These are phyloP conservation scores for Oscheius sp. DNA, from an alignment of 1,140 invertebrate genomes.

Conservation along the genomic window DNA sequence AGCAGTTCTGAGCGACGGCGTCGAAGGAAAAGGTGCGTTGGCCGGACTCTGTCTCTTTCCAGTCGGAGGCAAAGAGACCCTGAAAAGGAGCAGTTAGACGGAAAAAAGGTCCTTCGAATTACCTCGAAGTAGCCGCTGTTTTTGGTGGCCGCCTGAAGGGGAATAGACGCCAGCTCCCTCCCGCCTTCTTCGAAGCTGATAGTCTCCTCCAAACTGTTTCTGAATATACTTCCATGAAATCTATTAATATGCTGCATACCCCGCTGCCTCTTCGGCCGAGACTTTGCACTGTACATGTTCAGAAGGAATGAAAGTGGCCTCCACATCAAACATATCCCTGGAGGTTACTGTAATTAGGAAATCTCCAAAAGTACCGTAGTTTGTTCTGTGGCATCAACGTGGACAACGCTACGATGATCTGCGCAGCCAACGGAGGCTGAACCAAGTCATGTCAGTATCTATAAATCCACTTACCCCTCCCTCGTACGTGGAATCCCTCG, in stretches of 20 bases:
- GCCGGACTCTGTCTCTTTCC: background rate
- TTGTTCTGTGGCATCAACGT: constrained; percentile 8
- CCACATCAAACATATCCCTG: constrained; percentile 12
- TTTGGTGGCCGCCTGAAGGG: background rate
- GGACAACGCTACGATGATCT: constrained; percentile 25
- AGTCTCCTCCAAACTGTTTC: background rate
- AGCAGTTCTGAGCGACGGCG: background rate
- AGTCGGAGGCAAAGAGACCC: constrained; percentile 24
- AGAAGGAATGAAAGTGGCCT: background rate
- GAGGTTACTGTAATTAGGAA: background rate
- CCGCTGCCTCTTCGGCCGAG: background rate
- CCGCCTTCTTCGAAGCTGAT: background rate
- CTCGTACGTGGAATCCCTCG: background rate
- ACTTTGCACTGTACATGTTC: background rate
- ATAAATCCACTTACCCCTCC: background rate
- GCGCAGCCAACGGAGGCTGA: constrained; percentile 14
- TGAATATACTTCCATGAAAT: background rate
- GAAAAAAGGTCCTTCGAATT: background rate
- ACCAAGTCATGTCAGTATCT: no score
- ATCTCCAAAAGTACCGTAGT: background rate
- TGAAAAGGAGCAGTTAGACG: constrained; percentile 1
- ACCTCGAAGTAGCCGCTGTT: constrained; percentile 6
- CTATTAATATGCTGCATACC: background rate
- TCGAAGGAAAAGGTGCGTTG: constrained; percentile 5
- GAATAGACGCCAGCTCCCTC: background rate